Base-by-base conservation (phyloP, 2,888 invertebrate species). In the Drosophila monieri region DNA sequence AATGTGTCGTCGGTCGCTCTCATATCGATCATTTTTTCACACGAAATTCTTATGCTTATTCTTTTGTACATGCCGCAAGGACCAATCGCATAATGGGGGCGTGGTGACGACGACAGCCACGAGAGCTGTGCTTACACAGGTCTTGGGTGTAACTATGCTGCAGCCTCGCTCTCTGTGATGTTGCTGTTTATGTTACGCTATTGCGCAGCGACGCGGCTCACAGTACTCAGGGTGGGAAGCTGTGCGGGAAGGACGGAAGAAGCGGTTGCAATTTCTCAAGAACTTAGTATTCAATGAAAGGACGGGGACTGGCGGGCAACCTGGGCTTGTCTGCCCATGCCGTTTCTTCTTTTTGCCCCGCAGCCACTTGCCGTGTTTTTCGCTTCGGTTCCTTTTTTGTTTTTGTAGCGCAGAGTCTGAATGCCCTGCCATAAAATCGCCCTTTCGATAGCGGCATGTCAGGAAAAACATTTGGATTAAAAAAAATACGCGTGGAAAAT, bases 21-120 rank as follows among this genome's bases (percentile, higher is more conserved):
- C 72, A 78, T 79, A 79, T 85, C 85, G 87, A 88, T 88, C 89
- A 89, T 87, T 89, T 88, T 89, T 88, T 88, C 89, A 88, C 90
- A 88, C 88, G 88, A 85, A 89, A 89, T 88, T 89, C 90, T 89
- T 88, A 87, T 89, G 89, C 80, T 81, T 89, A 85, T 89, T 89
- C 88, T 89, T 89, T 89, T 89, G 85, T 87, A 81, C 87, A 84
- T 85, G 88, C 87, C 88, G 88, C 88, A 89, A 89, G 89, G 89
- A 88, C 88, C 88, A 88, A 88, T 88, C 88, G 88, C 84, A 89
- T 87, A 87, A 89, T 87, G 88, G 90, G 88, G 88, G 88, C 88
- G 88, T 88, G 88, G 88, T 89, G 88, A 76, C 84, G 57, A 47
- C 71, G 56, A 47, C 61, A 27, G 52, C 52, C 72, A 71, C 64